Base-by-base conservation (phyloP, 2,113 vertebrate species). In the Ageneiosus marmoratus region DNA sequence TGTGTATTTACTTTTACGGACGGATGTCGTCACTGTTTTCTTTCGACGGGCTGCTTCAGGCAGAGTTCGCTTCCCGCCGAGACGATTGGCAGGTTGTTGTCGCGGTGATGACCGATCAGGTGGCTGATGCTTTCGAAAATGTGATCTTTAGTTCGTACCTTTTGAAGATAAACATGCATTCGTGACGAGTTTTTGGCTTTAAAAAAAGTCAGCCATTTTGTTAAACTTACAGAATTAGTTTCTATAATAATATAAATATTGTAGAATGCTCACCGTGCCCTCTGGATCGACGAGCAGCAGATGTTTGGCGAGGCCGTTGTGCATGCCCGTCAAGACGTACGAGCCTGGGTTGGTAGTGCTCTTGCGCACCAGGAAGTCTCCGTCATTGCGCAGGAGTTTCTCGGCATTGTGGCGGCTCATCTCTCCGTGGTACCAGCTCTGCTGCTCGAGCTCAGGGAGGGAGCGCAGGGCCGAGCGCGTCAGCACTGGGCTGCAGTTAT, bases 111-210 rank as follows among this genome's bases (percentile, higher is more conserved):
- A 89, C 95, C 96, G 92, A 99, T 98, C 87, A 99, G 96, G 89
- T 99, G 97, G 89, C 95, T 95, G 90, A 99, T 98, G 94, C 97
- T 99, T 90, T 99, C 96, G 87, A 99, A 99, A 85, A 98, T 89
- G 88, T 95, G 97, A 91, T 99, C 98, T 94, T 97, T 98, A 32
- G 97, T 99, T 89, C 97, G 96, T 90, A 99, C 94, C 98, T 99
- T 58, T 88, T 85, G 89, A 84, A 89, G 82, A 88, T 32, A 87
- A 1, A 86, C 1, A 72, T 13, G 85, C 32, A 56, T 84, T 84
- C 63, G 1, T 46, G 44, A 27, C n/a, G 46, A 11, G 20, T 51
- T 27, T 58, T 7, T 8, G 18, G 15, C 13, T 41, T 41, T 29
- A 41, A 7, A 46, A 24, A 41, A 4, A 11, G n/a, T 72, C 44